Evolutionary conservation across 2,113 vertebrate species (phyloP).

Genomic region (Protobothrops mucrosquamatus): DNA sequence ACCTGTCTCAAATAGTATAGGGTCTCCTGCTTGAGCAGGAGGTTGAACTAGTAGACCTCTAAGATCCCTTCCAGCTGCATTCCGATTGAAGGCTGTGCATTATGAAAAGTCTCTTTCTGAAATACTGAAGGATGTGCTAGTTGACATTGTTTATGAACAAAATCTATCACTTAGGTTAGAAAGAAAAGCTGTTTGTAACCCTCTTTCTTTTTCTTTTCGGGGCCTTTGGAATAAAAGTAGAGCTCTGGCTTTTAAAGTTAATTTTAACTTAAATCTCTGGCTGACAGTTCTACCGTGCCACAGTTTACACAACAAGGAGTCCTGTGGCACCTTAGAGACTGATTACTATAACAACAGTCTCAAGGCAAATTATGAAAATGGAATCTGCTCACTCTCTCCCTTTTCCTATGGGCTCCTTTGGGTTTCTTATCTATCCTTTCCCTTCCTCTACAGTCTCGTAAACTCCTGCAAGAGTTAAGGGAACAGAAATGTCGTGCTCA

Average conservation of each 20-base stretch:
- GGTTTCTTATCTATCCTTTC: constrained; percentile 20
- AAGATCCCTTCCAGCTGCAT: no score
- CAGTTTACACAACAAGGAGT: background rate
- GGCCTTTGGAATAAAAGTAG: background rate
- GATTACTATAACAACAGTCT: background rate
- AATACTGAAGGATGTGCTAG: background rate
- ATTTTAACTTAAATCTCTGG: background rate
- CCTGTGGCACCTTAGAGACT: background rate
- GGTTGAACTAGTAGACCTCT: no score
- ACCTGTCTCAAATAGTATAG: no score
- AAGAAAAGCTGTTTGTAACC: background rate
- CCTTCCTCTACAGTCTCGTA: constrained; percentile 47
- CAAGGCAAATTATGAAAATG: background rate
- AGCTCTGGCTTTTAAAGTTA: background rate
- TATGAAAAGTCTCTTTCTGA: background rate
- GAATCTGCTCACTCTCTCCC: constrained; percentile 14
- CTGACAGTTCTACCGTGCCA: background rate
- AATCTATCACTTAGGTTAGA: background rate
- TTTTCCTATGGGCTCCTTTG: background rate
- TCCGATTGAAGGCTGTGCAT: background rate
- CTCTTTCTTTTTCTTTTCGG: background rate
- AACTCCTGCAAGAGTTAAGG: constrained; percentile 58
- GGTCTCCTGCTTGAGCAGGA: no score
- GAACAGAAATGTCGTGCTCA: background rate
- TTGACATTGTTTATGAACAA: background rate